Percentiles rank a stretch among this genome's conserved stretches.
These are phyloP conservation scores for Mastacembelus armatus DNA, from an alignment of 2,797 vertebrate genomes.

Conservation along the genomic window DNA sequence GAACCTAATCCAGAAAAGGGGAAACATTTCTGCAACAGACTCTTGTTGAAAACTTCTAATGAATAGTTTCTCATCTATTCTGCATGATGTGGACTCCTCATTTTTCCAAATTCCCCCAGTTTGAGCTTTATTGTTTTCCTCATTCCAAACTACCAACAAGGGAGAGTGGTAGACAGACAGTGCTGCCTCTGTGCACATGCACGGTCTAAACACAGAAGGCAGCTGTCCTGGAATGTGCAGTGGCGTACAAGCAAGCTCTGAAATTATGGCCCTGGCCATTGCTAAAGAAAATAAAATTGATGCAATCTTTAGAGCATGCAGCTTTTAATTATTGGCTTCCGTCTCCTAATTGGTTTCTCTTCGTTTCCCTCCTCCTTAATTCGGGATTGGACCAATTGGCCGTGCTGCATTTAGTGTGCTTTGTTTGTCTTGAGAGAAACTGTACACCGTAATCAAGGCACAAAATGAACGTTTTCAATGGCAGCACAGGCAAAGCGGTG, in stretches of 20 bases:
- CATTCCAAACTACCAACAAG: conserved; percentile 56
- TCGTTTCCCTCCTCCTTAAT: conserved; percentile 64
- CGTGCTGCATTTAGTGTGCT: conserved; percentile 75
- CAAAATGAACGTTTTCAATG: conserved; percentile 64
- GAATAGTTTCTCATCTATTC: conserved; percentile 71
- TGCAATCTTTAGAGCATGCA: conserved; percentile 83
- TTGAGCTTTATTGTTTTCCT: conserved; percentile 61
- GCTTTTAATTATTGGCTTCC: conserved; percentile 89
- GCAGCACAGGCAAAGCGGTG: conserved; percentile 36
- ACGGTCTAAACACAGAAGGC: conserved; percentile 69
- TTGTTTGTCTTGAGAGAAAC: conserved; percentile 83
- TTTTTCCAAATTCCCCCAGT: conserved; percentile 55
- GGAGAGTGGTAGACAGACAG: conserved; percentile 49
- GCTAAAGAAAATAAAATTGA: conserved; percentile 84
- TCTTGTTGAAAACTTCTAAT: conserved; percentile 72
- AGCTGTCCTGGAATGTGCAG: conserved; percentile 75
- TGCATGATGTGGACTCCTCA: conserved; percentile 49
- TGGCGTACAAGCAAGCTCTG: conserved; percentile 64
- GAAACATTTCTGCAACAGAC: conserved; percentile 74
- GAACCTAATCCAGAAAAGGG: conserved; percentile 77
- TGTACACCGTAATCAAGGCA: conserved; percentile 79
- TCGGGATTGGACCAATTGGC: conserved; percentile 77
- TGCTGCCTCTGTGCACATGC: conserved; percentile 67
- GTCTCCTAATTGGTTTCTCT: conserved; percentile 83
- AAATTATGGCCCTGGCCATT: conserved; percentile 76